Evolutionary conservation across 1,140 invertebrate genomes (phyloP).

Genomic region (Drosophila suzukii): DNA sequence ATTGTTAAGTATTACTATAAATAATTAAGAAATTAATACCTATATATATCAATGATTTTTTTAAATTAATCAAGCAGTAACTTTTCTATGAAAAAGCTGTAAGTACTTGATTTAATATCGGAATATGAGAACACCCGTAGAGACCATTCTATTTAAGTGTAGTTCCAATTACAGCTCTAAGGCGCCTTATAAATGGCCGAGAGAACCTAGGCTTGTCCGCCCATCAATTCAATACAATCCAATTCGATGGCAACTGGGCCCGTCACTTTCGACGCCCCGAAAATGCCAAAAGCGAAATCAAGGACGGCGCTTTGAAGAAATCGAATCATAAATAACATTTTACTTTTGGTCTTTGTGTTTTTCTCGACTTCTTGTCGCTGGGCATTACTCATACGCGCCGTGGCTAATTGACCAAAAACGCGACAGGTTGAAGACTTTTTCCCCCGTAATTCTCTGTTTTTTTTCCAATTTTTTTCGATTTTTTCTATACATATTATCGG

Average conservation of each 20-base stretch:
- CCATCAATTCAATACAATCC: conserved; percentile 46
- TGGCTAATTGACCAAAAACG: conserved; percentile 71
- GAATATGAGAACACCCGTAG: too few species aligned
- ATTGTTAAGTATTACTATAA: too few species aligned
- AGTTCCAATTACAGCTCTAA: conserved; percentile 6
- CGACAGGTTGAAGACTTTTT: conserved; percentile 64
- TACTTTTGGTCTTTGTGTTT: conserved; percentile 46
- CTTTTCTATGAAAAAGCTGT: too few species aligned
- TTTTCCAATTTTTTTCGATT: not conserved
- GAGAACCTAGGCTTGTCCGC: conserved; percentile 30
- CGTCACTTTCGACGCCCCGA: conserved; percentile 52
- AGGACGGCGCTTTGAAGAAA: conserved; percentile 67
- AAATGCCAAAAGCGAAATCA: conserved; percentile 71
- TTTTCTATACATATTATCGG: conserved; percentile 13
- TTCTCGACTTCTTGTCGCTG: conserved; percentile 37
- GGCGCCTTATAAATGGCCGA: not conserved
- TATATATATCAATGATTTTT: too few species aligned
- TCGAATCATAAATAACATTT: conserved; percentile 78
- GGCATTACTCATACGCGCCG: conserved; percentile 67
- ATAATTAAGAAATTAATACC: too few species aligned
- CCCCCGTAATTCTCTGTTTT: not conserved
- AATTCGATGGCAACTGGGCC: conserved; percentile 30
- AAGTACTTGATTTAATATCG: too few species aligned
- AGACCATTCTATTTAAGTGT: not conserved
- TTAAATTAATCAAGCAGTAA: too few species aligned